Conservation (phyloP, 2,113 vertebrate species). For the Falcunculus frontatus region DNA sequence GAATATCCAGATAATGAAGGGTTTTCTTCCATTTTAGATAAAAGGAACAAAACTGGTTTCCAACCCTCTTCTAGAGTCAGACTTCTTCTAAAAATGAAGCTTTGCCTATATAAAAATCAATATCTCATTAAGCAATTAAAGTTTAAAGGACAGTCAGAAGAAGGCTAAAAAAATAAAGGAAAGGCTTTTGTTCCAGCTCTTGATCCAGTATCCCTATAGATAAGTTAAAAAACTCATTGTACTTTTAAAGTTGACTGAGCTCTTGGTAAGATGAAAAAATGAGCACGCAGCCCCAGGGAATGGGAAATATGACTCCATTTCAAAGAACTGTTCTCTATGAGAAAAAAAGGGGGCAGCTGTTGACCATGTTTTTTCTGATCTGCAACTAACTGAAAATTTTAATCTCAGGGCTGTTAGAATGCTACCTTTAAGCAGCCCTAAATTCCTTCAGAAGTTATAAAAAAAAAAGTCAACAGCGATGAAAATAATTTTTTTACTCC, state of each 20-base stretch:
- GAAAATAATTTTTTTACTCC: background rate
- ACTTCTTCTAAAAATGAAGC: background rate
- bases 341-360: background rate
- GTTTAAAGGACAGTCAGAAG: background rate
- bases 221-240: background rate
- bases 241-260: background rate
- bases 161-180: background rate
- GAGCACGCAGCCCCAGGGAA: background rate
- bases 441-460: background rate
- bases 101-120: background rate
- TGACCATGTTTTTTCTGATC: background rate
- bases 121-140: background rate
- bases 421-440: background rate
- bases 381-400: background rate
- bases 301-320: background rate
- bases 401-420: background rate
- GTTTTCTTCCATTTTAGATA: background rate
- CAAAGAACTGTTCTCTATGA: background rate
- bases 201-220: background rate
- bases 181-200: background rate
- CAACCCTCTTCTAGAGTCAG: background rate
- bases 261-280: background rate
- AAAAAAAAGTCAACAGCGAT: background rate
- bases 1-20: accelerated
- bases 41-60: background rate